Percentiles rank a stretch among this genome's conserved stretches.
These are phyloP conservation scores for Tipula lateralis DNA, from an alignment of 2,888 invertebrate species.

Conservation along the genomic window DNA sequence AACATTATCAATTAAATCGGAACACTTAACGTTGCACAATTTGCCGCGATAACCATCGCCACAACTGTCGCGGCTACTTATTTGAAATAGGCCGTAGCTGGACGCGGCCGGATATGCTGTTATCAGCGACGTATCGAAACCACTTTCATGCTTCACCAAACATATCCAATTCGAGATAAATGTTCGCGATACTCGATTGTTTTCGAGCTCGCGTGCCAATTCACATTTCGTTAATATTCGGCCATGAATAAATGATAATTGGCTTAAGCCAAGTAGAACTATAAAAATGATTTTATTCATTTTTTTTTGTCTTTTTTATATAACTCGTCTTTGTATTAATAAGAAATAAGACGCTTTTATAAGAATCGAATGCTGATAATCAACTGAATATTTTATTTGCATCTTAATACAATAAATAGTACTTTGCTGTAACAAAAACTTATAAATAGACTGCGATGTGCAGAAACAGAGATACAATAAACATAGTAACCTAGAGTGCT, in stretches of 20 bases:
- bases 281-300: constrained; percentile 11
- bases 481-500: not conserved
- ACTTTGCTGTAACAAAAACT: not conserved
- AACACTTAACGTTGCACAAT: not conserved
- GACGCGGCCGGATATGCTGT: not conserved
- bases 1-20: not conserved
- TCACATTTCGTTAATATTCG: not conserved
- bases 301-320: not conserved
- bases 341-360: not conserved
- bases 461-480: not conserved
- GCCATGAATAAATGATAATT: not conserved
- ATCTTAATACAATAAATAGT: not conserved
- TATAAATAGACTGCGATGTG: not conserved
- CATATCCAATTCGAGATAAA: not conserved
- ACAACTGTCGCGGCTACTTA: not conserved
- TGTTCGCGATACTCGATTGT: not conserved
- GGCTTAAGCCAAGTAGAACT: not conserved
- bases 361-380: not conserved
- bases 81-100: not conserved
- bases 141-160: not conserved
- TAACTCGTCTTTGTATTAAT: not conserved
- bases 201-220: not conserved
- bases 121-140: not conserved
- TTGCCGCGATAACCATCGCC: not conserved
- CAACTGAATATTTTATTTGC: not conserved